Percentiles rank a stretch among this genome's conserved stretches.
phyloP scores from a whole-genome alignment of 2,797 vertebrate species.

The Anableps anableps region DNA sequence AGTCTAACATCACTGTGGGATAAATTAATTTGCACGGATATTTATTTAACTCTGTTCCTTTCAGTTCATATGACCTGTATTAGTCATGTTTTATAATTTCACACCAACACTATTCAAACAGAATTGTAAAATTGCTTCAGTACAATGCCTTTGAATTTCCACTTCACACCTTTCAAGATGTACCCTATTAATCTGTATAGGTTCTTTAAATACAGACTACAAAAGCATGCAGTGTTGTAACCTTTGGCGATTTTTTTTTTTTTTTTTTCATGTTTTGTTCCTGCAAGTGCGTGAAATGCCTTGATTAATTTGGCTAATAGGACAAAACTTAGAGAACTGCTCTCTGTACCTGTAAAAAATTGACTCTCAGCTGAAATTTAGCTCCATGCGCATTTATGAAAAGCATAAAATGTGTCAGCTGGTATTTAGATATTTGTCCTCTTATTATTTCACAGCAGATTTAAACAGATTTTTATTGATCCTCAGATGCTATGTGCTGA shows the following conservation, averaged over 20 bases:
- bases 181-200: neutral
- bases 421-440: neutral
- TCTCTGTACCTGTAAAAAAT: neutral
- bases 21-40: neutral
- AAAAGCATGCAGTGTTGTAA: constrained; percentile 7
- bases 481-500: constrained; percentile 6
- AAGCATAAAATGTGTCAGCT: neutral
- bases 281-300: constrained; percentile 17
- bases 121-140: neutral
- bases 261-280: constrained; percentile 14
- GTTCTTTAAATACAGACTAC: neutral
- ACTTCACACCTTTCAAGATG: neutral
- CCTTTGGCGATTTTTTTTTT: constrained; percentile 31
- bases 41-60: neutral
- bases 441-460: constrained; percentile 5
- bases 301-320: constrained; percentile 2
- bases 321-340: neutral
- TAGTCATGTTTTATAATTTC: neutral
- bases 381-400: neutral
- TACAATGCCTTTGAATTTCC: neutral
- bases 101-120: too few relatives aligned
- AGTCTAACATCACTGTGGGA: too few relatives aligned
- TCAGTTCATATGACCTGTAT: neutral
- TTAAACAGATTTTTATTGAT: constrained; percentile 29
- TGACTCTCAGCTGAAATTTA: neutral